These are phyloP conservation scores for Addax nasomaculatus DNA, from an alignment of 2,113 vertebrate species.

Conservation along the genomic window DNA sequence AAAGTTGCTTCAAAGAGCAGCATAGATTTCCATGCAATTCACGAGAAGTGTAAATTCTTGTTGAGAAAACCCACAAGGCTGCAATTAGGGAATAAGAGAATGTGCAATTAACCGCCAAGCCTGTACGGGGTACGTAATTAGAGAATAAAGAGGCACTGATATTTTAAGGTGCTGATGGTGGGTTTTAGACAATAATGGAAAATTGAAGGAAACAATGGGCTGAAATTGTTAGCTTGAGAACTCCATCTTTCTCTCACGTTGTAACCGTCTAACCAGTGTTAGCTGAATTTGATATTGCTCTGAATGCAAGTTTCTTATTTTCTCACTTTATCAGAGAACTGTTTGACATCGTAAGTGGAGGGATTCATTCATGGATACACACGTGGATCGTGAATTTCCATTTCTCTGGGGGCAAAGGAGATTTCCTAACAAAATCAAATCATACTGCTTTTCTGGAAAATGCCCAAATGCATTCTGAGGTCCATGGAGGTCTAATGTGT, in stretches of 20 bases:
- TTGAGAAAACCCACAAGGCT: not conserved
- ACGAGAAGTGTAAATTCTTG: not conserved
- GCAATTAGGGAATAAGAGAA: not conserved
- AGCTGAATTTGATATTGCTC: not conserved
- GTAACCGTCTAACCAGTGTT: fast-evolving
- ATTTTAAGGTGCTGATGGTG: not conserved
- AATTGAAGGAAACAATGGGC: not conserved
- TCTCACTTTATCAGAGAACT: not conserved
- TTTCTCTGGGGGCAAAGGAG: fast-evolving
- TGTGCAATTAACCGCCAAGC: not conserved
- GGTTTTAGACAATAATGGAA: not conserved
- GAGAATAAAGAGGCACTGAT: not conserved
- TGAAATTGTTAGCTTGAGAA: not conserved
- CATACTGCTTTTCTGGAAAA: not conserved
- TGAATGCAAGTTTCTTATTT: too few species aligned
- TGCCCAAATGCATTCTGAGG: not conserved
- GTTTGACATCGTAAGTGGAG: fast-evolving
- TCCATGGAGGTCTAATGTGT: fast-evolving
- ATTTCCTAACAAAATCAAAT: too few species aligned
- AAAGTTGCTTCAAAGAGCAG: fast-evolving
- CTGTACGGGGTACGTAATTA: not conserved
- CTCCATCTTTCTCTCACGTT: fast-evolving
- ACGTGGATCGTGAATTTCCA: fast-evolving
- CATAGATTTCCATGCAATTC: fast-evolving
- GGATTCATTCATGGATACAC: fast-evolving